These are phyloP conservation scores for Siniperca scherzeri DNA, from an alignment of 2,797 vertebrate genomes.

Conservation along the genomic window DNA sequence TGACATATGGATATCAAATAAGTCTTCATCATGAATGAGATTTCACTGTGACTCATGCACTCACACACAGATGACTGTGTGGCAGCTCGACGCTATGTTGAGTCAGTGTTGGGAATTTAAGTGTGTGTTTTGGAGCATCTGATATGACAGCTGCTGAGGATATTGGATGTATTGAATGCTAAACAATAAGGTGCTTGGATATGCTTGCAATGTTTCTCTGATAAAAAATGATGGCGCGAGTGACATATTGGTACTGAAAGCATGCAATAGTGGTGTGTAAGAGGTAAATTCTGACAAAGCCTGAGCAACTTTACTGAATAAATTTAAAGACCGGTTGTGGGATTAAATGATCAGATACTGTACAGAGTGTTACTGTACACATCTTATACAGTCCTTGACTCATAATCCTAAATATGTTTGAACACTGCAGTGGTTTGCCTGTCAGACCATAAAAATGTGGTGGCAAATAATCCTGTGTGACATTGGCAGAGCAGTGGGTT, in stretches of 20 bases:
- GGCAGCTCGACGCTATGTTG: slow-evolving; percentile 18
- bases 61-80: slow-evolving; percentile 10
- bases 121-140: slow-evolving; percentile 40
- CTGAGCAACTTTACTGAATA: neutral
- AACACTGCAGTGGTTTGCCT: slow-evolving; percentile 33
- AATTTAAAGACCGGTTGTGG: neutral
- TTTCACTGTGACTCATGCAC: slow-evolving; percentile 31
- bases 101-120: slow-evolving; percentile 37
- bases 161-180: slow-evolving; percentile 35
- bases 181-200: slow-evolving; percentile 30
- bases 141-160: slow-evolving; percentile 46
- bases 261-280: neutral
- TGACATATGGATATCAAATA: neutral
- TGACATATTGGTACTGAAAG: slow-evolving; percentile 9
- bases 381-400: neutral
- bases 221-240: slow-evolving; percentile 10
- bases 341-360: neutral
- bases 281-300: slow-evolving; percentile 4
- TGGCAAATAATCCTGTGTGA: slow-evolving; percentile 65
- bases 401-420: slow-evolving; percentile 29
- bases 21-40: neutral
- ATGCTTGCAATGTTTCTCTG: slow-evolving; percentile 11
- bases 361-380: neutral
- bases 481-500: slow-evolving; percentile 61
- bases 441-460: slow-evolving; percentile 37